Evolutionary conservation across 2,113 vertebrate species (phyloP).

Genomic region (Bubo bubo): DNA sequence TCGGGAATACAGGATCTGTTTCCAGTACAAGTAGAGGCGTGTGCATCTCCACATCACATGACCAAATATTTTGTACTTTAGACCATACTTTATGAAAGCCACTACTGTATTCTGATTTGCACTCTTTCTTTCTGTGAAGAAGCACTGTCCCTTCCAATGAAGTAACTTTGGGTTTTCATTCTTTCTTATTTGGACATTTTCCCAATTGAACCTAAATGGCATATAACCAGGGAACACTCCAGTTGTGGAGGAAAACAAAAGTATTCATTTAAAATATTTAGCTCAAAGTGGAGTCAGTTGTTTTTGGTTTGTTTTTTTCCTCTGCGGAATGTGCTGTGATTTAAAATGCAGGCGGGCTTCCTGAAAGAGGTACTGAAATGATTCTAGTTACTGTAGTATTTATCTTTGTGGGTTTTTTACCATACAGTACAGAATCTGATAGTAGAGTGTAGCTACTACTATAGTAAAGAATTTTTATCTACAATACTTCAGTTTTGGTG

Average conservation of each 20-base stretch:
- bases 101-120: not conserved
- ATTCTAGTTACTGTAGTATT: not conserved
- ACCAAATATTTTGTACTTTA: not conserved
- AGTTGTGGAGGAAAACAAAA: not conserved
- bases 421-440: not conserved
- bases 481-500: not conserved
- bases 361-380: not conserved
- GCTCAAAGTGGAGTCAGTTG: not conserved
- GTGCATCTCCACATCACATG: accelerated
- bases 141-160: not conserved
- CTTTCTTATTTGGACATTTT: not conserved
- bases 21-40: not conserved
- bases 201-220: not conserved
- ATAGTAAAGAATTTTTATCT: not conserved
- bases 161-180: not conserved
- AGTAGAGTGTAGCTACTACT: not conserved
- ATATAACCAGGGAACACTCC: not conserved
- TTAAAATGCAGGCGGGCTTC: not conserved
- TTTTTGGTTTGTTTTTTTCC: not conserved
- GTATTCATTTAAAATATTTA: not conserved
- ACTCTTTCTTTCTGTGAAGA: not conserved
- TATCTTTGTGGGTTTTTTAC: not conserved
- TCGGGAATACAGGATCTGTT: not conserved
- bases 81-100: not conserved
- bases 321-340: not conserved